These are phyloP conservation scores for Salvelinus alpinus DNA, from an alignment of 2,113 vertebrate genomes.

Conservation along the genomic window DNA sequence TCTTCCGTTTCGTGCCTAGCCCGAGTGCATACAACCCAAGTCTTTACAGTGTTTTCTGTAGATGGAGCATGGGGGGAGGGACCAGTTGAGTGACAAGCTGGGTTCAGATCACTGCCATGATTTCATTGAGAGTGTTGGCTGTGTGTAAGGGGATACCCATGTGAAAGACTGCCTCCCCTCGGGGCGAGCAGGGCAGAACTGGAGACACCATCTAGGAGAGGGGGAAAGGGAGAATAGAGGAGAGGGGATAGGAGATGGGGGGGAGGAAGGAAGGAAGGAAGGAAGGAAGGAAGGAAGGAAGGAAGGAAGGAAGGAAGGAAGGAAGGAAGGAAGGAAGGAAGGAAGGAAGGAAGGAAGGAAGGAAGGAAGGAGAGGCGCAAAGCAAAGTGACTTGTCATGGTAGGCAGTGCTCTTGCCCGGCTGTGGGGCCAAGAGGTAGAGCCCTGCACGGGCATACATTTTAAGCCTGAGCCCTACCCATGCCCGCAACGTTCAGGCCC, in stretches of 20 bases:
- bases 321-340: too few relatives aligned
- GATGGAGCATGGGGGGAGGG: constrained; percentile 19
- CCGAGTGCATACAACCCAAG: not conserved
- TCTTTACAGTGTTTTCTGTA: not conserved
- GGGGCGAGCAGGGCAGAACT: not conserved
- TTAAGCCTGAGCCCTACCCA: too few relatives aligned
- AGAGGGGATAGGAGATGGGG: not conserved
- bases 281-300: not conserved
- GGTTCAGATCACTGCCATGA: constrained; percentile 63
- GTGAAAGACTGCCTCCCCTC: constrained; percentile 62
- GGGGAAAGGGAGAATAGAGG: not conserved
- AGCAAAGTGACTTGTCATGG: constrained; percentile 34
- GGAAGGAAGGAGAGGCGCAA: constrained; percentile 22
- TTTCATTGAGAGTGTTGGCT: constrained; percentile 65
- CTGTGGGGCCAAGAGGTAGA: not conserved
- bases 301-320: too few relatives aligned
- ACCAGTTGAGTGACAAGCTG: constrained; percentile 55
- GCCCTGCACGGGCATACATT: too few relatives aligned
- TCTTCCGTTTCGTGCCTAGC: too few relatives aligned
- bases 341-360: too few relatives aligned
- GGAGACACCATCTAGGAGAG: not conserved
- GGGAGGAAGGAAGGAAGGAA: too few relatives aligned
- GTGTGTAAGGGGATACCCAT: constrained; percentile 73
- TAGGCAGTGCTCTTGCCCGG: constrained; percentile 35
- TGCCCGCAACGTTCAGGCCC: too few relatives aligned